phyloP scores from a whole-genome alignment of 2,888 invertebrate genomes.

The Calliscelio sp. region DNA sequence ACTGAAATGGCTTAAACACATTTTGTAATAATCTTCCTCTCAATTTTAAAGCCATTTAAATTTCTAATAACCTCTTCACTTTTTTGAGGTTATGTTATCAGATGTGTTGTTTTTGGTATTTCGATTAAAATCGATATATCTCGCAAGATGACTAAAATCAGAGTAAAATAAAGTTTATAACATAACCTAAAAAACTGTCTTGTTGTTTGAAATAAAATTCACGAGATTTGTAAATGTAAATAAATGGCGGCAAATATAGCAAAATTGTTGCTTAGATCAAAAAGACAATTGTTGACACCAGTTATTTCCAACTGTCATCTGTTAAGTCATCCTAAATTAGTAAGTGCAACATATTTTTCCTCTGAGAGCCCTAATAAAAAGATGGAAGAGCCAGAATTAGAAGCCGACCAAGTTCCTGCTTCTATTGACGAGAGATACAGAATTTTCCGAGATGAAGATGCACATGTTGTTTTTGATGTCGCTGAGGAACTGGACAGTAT shows the following conservation, averaged over 20 bases:
- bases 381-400: neutral
- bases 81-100: constrained; percentile 12
- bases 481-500: constrained; percentile 88
- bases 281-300: constrained; percentile 2
- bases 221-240: constrained; percentile 9
- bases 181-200: neutral
- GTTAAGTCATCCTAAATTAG: neutral
- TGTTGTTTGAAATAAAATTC: neutral
- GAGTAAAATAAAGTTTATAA: no score
- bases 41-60: constrained; percentile 58
- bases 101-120: neutral
- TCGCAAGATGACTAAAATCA: no score
- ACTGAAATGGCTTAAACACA: constrained; percentile 27
- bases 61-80: constrained; percentile 16
- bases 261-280: constrained; percentile 25
- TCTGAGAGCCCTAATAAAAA: neutral
- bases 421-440: constrained; percentile 33
- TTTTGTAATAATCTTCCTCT: constrained; percentile 25
- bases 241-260: constrained; percentile 39
- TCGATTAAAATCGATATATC: neutral
- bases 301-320: constrained; percentile 1
- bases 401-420: neutral
- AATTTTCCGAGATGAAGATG: constrained; percentile 48
- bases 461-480: constrained; percentile 89
- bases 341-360: constrained; percentile 2